These are phyloP conservation scores for Thereva nobilitata DNA, from an alignment of 2,888 invertebrate species.

Conservation along the genomic window DNA sequence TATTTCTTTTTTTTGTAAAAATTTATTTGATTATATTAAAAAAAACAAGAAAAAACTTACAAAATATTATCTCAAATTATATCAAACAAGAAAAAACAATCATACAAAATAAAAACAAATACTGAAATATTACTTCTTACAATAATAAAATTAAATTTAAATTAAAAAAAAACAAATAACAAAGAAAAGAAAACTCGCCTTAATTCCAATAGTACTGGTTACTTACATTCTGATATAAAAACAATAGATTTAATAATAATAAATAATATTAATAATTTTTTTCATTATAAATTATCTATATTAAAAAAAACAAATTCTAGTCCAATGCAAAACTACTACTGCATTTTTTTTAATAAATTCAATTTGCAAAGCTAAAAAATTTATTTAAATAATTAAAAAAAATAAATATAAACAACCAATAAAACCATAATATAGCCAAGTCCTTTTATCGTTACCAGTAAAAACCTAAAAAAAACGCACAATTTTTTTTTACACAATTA, in stretches of 20 bases:
- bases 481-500: too few relatives aligned
- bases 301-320: slow-evolving; percentile 31
- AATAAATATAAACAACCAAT: not conserved
- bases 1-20: too few relatives aligned
- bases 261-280: not conserved
- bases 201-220: slow-evolving; percentile 33
- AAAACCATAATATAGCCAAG: not conserved
- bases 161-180: slow-evolving; percentile 17
- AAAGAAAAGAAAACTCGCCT: slow-evolving; percentile 29
- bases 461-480: too few relatives aligned
- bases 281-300: slow-evolving; percentile 20
- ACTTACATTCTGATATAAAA: slow-evolving; percentile 29
- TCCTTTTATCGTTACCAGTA: slow-evolving; percentile 15
- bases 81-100: not conserved
- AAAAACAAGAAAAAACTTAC: too few relatives aligned
- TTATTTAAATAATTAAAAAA: too few relatives aligned
- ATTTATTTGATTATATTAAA: too few relatives aligned
- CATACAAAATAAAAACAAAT: slow-evolving; percentile 16
- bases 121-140: slow-evolving; percentile 6
- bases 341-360: slow-evolving; percentile 22
- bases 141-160: slow-evolving; percentile 6
- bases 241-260: slow-evolving; percentile 19
- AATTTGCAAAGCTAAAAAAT: slow-evolving; percentile 28
- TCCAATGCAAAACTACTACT: slow-evolving; percentile 34
- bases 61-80: too few relatives aligned